A percentile compares a stretch with the other conserved stretches of the same genome.
Evolutionary conservation across 1,140 invertebrate genomes (phyloP).

Genomic region (Euwallacea similis): DNA sequence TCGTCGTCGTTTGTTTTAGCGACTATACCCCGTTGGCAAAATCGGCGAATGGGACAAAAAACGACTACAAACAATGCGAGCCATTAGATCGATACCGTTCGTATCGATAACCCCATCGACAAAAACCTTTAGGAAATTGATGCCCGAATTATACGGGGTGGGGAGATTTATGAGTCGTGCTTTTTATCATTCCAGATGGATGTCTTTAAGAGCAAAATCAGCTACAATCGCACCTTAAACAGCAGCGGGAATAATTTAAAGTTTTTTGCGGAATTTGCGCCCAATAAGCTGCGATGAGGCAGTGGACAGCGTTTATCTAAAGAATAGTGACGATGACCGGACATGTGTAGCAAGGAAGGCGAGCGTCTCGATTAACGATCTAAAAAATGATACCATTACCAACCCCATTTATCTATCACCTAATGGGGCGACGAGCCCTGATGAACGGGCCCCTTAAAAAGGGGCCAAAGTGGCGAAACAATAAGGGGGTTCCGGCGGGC

Average conservation of each 20-base stretch:
- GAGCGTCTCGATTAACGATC: conserved; percentile 15
- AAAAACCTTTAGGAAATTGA: conserved; percentile 6
- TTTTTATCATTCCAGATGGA: conserved; percentile 1
- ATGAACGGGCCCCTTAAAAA: conserved; percentile 13
- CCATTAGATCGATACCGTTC: conserved; percentile 1
- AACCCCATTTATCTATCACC: conserved; percentile 17
- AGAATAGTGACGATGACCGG: neutral
- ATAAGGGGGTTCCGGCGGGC: conserved; percentile 12
- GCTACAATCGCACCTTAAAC: neutral
- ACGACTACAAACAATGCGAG: conserved; percentile 1
- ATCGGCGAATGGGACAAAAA: conserved; percentile 1
- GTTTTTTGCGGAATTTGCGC: too few species aligned
- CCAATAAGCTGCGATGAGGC: too few species aligned
- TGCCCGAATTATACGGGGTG: conserved; percentile 3
- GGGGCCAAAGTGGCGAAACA: conserved; percentile 24
- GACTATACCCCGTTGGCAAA: neutral
- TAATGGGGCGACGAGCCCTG: conserved; percentile 24
- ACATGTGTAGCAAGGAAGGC: neutral
- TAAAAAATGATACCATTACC: conserved; percentile 28
- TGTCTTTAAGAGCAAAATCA: neutral
- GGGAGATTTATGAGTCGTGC: neutral
- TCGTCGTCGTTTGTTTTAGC: neutral
- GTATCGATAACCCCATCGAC: conserved; percentile 4
- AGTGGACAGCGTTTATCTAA: neutral
- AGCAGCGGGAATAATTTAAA: too few species aligned